Conservation (phyloP, 1,140 invertebrate genomes). For the Limonius californicus region DNA sequence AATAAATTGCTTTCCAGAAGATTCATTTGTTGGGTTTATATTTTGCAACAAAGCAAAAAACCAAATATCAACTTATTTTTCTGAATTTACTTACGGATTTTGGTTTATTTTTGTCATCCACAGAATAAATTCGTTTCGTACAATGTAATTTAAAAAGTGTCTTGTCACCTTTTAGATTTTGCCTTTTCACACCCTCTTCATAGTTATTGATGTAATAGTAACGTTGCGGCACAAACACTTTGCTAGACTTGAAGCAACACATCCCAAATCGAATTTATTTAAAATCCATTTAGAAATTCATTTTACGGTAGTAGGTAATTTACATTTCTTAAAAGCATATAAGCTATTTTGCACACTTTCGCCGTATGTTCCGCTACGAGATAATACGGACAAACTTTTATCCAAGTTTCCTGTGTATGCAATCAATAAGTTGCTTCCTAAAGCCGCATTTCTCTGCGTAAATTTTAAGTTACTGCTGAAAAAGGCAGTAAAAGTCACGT, state of each 20-base stretch:
- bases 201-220: neutral
- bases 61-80: too few species aligned
- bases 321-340: too few species aligned
- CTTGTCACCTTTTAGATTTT: constrained; percentile 1
- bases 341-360: neutral
- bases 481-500: neutral
- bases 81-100: neutral
- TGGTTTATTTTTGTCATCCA: neutral
- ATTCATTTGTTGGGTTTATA: too few species aligned
- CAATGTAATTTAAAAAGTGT: neutral
- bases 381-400: neutral
- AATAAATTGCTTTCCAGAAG: too few species aligned
- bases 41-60: too few species aligned
- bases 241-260: neutral
- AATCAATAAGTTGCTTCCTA: neutral
- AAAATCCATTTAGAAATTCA: too few species aligned
- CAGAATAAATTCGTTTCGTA: neutral
- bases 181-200: neutral
- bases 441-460: neutral
- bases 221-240: neutral
- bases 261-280: too few species aligned
- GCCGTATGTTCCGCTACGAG: neutral
- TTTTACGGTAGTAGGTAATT: too few species aligned
- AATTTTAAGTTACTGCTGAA: neutral
- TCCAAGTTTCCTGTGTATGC: neutral